A percentile compares a stretch with the other conserved stretches of the same genome.
Conservation (phyloP, 1,140 invertebrate species). For the Papilio polyxenes region DNA sequence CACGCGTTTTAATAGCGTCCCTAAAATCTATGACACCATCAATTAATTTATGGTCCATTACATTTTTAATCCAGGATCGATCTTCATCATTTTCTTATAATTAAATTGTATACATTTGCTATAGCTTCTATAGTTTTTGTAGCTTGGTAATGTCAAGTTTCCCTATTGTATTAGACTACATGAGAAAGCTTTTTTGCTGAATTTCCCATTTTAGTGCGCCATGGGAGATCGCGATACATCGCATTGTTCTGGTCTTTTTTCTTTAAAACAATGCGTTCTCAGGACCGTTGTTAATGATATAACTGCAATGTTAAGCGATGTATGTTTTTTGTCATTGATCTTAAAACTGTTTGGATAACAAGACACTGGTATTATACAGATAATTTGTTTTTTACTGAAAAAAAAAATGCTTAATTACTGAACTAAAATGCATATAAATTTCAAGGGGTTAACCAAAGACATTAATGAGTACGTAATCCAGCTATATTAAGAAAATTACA, state of each 20-base stretch:
- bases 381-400: background rate
- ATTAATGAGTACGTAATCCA: background rate
- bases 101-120: background rate
- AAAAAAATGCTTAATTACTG: background rate
- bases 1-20: slow-evolving; percentile 26
- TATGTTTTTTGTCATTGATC: slow-evolving; percentile 11
- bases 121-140: background rate
- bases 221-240: slow-evolving; percentile 39
- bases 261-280: slow-evolving; percentile 39
- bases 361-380: background rate
- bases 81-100: slow-evolving; percentile 2
- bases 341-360: background rate
- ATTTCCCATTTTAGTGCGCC: slow-evolving; percentile 31
- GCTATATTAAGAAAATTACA: background rate
- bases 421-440: background rate
- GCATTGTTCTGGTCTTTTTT: slow-evolving; percentile 42
- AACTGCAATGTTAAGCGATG: slow-evolving; percentile 15
- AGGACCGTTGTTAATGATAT: slow-evolving; percentile 29
- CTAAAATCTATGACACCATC: slow-evolving; percentile 2
- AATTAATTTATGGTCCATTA: background rate
- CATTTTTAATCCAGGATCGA: background rate
- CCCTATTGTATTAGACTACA: slow-evolving; percentile 55
- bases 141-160: slow-evolving; percentile 57
- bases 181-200: slow-evolving; percentile 48
- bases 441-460: background rate